phyloP scores from a whole-genome alignment of 2,797 vertebrate species.

The Megaceryle alcyon region DNA sequence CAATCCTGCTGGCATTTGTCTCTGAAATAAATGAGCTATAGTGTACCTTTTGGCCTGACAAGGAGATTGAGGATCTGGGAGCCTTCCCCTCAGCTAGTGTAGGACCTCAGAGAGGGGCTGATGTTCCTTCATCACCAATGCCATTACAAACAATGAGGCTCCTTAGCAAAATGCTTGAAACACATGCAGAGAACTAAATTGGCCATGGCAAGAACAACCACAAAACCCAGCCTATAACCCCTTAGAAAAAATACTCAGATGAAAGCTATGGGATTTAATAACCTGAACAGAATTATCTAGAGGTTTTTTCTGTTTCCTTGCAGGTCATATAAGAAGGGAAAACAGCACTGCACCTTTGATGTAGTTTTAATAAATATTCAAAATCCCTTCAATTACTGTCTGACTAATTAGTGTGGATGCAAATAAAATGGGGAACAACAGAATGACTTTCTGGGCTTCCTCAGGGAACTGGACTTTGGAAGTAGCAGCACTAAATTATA shows the following conservation, averaged over 20 bases:
- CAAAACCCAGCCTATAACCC: background rate
- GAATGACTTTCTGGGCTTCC: constrained; percentile 49
- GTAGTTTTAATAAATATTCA: constrained; percentile 60
- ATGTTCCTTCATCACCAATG: background rate
- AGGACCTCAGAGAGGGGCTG: background rate
- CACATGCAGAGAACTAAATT: constrained; percentile 36
- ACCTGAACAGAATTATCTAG: background rate
- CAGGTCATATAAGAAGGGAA: background rate
- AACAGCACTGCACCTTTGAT: constrained; percentile 19
- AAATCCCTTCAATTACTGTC: constrained; percentile 30
- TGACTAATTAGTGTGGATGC: constrained; percentile 39
- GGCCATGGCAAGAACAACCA: background rate
- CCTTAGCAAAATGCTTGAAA: constrained; percentile 32
- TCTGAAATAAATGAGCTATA: background rate
- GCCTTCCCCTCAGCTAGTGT: background rate
- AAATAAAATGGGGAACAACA: constrained; percentile 35
- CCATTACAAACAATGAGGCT: background rate
- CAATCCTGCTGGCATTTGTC: background rate
- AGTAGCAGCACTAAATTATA: background rate
- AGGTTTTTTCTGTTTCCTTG: background rate
- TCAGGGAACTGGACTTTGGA: background rate
- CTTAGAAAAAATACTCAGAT: background rate
- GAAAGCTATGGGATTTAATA: constrained; percentile 10
- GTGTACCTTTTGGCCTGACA: background rate
- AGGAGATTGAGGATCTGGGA: background rate